phyloP scores from a whole-genome alignment of 30 jellyfish, hydroid and myxozoan genomes.

The Chrysaora quinquecirrha region DNA sequence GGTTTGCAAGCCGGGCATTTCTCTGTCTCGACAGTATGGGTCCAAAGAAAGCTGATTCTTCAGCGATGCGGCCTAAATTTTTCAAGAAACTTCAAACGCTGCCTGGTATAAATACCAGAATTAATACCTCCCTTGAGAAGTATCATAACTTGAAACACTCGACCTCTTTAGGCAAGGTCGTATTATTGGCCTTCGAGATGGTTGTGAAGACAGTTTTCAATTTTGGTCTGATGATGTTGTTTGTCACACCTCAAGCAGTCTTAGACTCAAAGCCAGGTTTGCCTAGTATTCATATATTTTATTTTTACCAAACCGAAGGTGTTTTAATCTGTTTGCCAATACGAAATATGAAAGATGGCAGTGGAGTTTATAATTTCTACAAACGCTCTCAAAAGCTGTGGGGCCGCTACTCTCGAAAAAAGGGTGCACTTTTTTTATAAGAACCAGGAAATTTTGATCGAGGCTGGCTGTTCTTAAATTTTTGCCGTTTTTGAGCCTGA shows the following conservation, averaged over 20 bases:
- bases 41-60: neutral
- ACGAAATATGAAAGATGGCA: no score
- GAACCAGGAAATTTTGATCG: no score
- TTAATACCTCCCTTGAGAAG: constrained; percentile 1
- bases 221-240: constrained; percentile 3
- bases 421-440: no score
- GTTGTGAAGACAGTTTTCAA: neutral
- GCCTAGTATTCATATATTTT: neutral
- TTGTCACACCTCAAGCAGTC: neutral
- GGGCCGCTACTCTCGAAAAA: no score
- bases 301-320: neutral
- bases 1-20: neutral
- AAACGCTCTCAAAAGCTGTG: no score
- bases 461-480: no score
- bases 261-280: constrained; percentile 15
- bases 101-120: constrained; percentile 6
- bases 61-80: neutral
- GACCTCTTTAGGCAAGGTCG: neutral
- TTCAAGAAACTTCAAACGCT: constrained; percentile 7
- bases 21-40: neutral
- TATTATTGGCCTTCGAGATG: constrained; percentile 9
- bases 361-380: no score
- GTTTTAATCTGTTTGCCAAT: neutral
- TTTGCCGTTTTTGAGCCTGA: no score
- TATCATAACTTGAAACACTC: constrained; percentile 29